phyloP scores from a whole-genome alignment of 2,888 invertebrate genomes.

The Pseudeuparius sepicola region DNA sequence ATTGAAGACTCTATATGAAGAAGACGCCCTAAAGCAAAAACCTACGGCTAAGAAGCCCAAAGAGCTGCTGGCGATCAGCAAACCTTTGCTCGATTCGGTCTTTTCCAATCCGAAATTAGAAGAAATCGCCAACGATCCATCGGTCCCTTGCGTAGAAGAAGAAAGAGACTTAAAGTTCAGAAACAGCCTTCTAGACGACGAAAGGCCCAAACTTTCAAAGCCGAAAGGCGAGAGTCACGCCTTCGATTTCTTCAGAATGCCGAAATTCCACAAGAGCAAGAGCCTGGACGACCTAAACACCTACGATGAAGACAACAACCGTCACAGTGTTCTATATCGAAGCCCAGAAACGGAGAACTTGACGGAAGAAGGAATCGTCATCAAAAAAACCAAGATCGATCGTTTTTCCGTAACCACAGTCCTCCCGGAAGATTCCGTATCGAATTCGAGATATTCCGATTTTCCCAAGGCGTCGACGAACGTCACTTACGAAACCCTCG shows the following conservation, averaged over 20 bases:
- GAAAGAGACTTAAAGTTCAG: conserved; percentile 8
- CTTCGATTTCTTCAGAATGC: conserved; percentile 2
- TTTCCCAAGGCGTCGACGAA: not conserved
- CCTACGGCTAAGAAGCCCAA: conserved; percentile 32
- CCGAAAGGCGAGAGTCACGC: conserved; percentile 16
- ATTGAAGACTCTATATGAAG: conserved; percentile 32
- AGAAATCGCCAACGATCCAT: conserved; percentile 29
- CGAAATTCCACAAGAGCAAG: conserved; percentile 23
- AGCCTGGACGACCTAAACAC: conserved; percentile 26
- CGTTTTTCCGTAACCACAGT: conserved; percentile 14
- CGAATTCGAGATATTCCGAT: conserved; percentile 23
- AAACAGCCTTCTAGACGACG: not conserved
- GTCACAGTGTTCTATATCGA: conserved; percentile 19
- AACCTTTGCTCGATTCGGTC: conserved; percentile 34
- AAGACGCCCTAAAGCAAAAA: conserved; percentile 26
- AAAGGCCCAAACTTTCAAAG: conserved; percentile 13
- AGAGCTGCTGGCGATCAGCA: conserved; percentile 34
- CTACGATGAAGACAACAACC: conserved; percentile 15
- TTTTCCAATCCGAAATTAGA: conserved; percentile 33
- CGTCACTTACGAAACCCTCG: conserved; percentile 26
- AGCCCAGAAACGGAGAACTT: conserved; percentile 22
- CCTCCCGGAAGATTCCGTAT: conserved; percentile 25
- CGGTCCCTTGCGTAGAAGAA: conserved; percentile 28
- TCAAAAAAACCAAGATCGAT: conserved; percentile 1
- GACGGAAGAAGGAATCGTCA: conserved; percentile 8